These are phyloP conservation scores for Eurypyga helias DNA, from an alignment of 2,113 vertebrate species.

Conservation along the genomic window DNA sequence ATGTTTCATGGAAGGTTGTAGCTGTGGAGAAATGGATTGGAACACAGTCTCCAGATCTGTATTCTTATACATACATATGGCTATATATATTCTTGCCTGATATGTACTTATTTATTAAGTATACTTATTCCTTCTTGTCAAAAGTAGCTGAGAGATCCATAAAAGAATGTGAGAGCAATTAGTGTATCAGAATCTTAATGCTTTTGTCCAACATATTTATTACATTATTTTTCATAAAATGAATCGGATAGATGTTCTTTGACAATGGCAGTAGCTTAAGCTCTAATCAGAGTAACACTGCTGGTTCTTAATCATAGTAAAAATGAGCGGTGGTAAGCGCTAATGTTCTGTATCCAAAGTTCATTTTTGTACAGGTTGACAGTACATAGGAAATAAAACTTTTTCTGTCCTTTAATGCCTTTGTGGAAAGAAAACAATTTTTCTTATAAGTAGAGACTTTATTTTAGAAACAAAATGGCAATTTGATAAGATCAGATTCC, in stretches of 20 bases:
- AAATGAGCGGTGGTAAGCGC: not conserved
- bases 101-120: not conserved
- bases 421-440: not conserved
- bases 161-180: not conserved
- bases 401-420: not conserved
- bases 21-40: not conserved
- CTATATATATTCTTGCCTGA: not conserved
- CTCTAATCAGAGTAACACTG: not conserved
- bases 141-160: not conserved
- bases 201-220: not conserved
- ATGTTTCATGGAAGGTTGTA: not conserved
- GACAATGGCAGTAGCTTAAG: not conserved
- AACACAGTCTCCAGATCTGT: not conserved
- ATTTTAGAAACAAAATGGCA: not conserved
- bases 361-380: not conserved
- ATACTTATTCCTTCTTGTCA: not conserved
- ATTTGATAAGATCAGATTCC: not conserved
- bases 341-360: not conserved
- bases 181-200: not conserved
- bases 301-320: not conserved
- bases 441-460: not conserved
- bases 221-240: not conserved
- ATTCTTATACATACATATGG: not conserved
- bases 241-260: not conserved
- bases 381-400: not conserved